These are phyloP conservation scores for Microcebus griseorufus DNA, from an alignment of 2,113 vertebrate species.

Conservation along the genomic window DNA sequence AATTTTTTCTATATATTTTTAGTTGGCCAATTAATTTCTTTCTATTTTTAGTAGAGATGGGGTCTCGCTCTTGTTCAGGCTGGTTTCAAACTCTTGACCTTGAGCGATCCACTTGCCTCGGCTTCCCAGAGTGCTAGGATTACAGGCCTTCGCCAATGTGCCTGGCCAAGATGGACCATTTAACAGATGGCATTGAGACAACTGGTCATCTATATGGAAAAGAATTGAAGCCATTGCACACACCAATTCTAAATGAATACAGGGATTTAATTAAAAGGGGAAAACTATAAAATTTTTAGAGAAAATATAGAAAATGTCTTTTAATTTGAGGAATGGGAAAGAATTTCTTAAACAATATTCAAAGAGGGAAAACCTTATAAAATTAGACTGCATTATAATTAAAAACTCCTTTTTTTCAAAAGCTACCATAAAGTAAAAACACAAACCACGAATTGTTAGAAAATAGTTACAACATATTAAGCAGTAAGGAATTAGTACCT, in stretches of 20 bases:
- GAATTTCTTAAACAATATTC: background rate
- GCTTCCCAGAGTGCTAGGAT: too few relatives aligned
- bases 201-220: background rate
- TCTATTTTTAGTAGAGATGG: too few relatives aligned
- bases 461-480: background rate
- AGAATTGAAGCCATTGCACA: background rate
- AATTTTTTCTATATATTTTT: too few relatives aligned
- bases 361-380: background rate
- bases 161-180: background rate
- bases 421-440: background rate
- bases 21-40: too few relatives aligned
- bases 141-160: too few relatives aligned
- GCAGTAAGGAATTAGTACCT: background rate
- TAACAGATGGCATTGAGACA: background rate
- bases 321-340: background rate
- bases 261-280: background rate
- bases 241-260: background rate
- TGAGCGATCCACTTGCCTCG: too few relatives aligned
- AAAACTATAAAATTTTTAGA: background rate
- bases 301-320: background rate
- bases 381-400: background rate
- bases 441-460: background rate
- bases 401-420: conserved; percentile 7
- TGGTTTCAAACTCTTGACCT: too few relatives aligned
- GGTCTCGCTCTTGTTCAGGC: too few relatives aligned